Base-by-base conservation (phyloP, 1,140 invertebrate genomes). In the Zophobas morio region DNA sequence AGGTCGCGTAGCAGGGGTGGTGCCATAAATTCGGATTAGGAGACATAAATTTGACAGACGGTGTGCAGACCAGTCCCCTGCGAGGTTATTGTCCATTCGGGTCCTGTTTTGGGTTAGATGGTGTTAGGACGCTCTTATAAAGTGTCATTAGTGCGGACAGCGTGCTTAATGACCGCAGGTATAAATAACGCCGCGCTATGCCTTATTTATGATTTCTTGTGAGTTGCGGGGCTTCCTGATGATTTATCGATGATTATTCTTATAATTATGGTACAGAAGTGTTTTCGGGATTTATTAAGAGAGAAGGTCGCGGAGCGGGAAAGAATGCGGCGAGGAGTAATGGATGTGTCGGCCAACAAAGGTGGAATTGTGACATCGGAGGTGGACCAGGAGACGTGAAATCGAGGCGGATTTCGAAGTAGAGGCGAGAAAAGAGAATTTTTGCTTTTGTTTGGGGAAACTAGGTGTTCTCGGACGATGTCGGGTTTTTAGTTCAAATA, bases 41-140 rank as follows among this genome's bases (percentile, higher is more conserved):
- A 51, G 70, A 72, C 47, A 54, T 53, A 51, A 54, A 72, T 72
- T 49, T 72, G 47, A 72, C 47, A 72, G 47, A 54, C 39, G 39
- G 54, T 56, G 49, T 74, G 47, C 49, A 51, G 70, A 71, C 70
- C 46, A 35, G 46, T 47, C 70, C 32, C 40, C 51, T 35, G 46
- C 1, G 70, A 74, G 54, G 39, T 74, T 74, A 56, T 56, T 56
- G 46, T 57, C 42, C 42, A 71, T 71, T 34, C 6, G 40, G 49
- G n/a, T 71, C 49, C 51, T 74, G 54, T 57, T 73, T 73, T 73
- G 49, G 42, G 20, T 36, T 72, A 37, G 47, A 70, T 39, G 33
- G 47, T 72, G 47, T 72, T 72, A 51, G 47, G 49, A 51, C 2
- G 49, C 6, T 35, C 47, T 54, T 37, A 70, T 72, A 51, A 37